Evolutionary conservation across 92 coral and sea anemone genomes (phyloP).

Genomic region (Palythoa caribaeorum): DNA sequence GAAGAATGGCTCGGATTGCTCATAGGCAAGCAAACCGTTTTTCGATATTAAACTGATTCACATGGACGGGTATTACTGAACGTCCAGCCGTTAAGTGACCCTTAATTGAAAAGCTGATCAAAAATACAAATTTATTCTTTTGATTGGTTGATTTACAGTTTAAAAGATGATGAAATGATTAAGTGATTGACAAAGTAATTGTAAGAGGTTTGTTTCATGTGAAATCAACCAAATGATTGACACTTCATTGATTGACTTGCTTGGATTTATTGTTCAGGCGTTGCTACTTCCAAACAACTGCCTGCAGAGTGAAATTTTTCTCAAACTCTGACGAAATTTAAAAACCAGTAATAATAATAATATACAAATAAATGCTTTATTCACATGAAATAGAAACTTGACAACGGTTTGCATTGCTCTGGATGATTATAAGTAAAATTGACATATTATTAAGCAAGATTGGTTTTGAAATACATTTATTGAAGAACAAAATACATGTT

Average conservation of each 20-base stretch:
- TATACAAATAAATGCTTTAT: not conserved
- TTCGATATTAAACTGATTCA: not conserved
- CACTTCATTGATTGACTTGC: not conserved
- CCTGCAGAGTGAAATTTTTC: conserved; percentile 1
- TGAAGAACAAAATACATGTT: not conserved
- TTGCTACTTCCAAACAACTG: not conserved
- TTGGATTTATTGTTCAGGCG: conserved; percentile 1
- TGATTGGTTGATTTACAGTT: not conserved
- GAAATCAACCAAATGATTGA: not conserved
- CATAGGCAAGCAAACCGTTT: not conserved
- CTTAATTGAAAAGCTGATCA: not conserved
- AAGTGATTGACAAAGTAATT: not conserved
- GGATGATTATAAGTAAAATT: not conserved
- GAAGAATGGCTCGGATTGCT: not conserved
- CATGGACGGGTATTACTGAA: not conserved
- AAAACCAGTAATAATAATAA: not conserved
- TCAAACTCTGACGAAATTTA: not conserved
- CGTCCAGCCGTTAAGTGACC: not conserved
- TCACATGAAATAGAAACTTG: conserved; percentile 9
- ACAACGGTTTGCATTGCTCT: not conserved
- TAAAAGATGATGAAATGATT: not conserved
- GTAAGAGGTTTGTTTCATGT: not conserved
- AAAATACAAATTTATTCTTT: not conserved
- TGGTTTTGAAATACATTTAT: not conserved
- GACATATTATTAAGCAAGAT: not conserved